A percentile compares a stretch with the other conserved stretches of the same genome.
Conservation (phyloP, 2,888 invertebrate genomes). For the Atrina japonica region DNA sequence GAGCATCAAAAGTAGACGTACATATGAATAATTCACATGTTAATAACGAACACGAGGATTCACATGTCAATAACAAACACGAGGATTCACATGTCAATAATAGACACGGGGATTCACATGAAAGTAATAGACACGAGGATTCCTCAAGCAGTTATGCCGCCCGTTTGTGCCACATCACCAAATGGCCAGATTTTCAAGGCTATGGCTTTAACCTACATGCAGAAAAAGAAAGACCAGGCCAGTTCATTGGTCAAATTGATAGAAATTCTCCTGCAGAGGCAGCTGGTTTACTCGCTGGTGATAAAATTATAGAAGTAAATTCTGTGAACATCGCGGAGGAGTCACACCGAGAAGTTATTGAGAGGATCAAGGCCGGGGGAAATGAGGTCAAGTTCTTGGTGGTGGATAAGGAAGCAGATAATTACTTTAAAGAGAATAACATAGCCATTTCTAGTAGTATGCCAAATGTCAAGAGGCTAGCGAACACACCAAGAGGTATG, state of each 20-base stretch:
- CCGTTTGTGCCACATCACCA: slow-evolving; percentile 90
- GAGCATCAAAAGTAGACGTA: too few relatives aligned
- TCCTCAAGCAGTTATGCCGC: slow-evolving; percentile 67
- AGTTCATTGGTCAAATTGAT: slow-evolving; percentile 98
- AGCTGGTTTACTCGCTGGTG: slow-evolving; percentile 89
- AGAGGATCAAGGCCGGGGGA: slow-evolving; percentile 91
- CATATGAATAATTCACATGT: too few relatives aligned
- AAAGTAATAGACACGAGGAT: slow-evolving; percentile 8
- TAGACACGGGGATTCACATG: neutral
- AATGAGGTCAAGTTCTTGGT: slow-evolving; percentile 95
- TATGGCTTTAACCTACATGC: slow-evolving; percentile 99
- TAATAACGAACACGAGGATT: too few relatives aligned
- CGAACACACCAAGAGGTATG: slow-evolving; percentile 38
- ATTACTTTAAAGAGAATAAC: slow-evolving; percentile 85
- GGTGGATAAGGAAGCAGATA: slow-evolving; percentile 88
- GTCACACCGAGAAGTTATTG: slow-evolving; percentile 94
- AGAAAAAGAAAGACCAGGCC: slow-evolving; percentile 95
- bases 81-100: slow-evolving; percentile 2
- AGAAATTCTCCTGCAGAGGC: slow-evolving; percentile 81
- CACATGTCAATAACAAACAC: slow-evolving; percentile 4
- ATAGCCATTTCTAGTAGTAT: slow-evolving; percentile 62
- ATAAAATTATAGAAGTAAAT: slow-evolving; percentile 90
- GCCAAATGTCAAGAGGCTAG: slow-evolving; percentile 53
- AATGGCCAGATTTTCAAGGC: slow-evolving; percentile 95
- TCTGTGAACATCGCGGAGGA: slow-evolving; percentile 93